These are phyloP conservation scores for Theonella swinhoei DNA, from an alignment of 37 sponge, comb jelly and placozoan species.

Conservation along the genomic window DNA sequence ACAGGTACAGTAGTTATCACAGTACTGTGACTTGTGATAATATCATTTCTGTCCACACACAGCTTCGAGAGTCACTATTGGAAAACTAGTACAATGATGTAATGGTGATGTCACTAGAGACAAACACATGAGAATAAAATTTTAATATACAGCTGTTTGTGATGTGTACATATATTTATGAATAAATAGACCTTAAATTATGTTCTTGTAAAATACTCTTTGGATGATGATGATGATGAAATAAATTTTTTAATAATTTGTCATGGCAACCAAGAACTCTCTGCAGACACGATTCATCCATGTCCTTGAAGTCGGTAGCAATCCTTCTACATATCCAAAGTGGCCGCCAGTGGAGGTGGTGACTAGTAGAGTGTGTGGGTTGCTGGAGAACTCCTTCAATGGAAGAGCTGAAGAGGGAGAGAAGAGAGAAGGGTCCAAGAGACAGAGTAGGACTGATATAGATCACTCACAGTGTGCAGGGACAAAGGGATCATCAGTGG, in stretches of 20 bases:
- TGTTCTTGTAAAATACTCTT: no score
- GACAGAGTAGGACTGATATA: not conserved
- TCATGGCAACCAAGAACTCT: slow-evolving; percentile 67
- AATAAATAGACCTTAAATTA: no score
- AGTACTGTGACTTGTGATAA: no score
- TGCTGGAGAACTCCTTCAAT: slow-evolving; percentile 29
- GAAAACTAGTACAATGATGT: no score
- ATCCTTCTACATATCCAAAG: slow-evolving; percentile 82
- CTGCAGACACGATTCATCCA: slow-evolving; percentile 59
- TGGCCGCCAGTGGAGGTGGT: slow-evolving; percentile 75
- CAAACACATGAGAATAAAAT: no score
- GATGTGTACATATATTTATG: no score
- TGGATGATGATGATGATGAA: not conserved
- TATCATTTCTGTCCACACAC: no score
- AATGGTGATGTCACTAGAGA: no score
- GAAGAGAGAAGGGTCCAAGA: not conserved
- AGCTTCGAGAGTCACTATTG: no score
- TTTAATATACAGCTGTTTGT: no score
- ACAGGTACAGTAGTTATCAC: no score
- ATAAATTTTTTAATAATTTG: slow-evolving; percentile 20
- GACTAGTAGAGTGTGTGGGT: slow-evolving; percentile 50
- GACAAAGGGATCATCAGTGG: slow-evolving; percentile 79
- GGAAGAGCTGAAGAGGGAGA: slow-evolving; percentile 57
- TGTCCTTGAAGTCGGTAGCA: slow-evolving; percentile 43
- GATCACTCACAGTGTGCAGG: slow-evolving; percentile 60